Percentiles rank a stretch among this genome's conserved stretches.
Evolutionary conservation across 2,797 vertebrate genomes (phyloP).

Genomic region (Microctenopoma stevenorrisi): DNA sequence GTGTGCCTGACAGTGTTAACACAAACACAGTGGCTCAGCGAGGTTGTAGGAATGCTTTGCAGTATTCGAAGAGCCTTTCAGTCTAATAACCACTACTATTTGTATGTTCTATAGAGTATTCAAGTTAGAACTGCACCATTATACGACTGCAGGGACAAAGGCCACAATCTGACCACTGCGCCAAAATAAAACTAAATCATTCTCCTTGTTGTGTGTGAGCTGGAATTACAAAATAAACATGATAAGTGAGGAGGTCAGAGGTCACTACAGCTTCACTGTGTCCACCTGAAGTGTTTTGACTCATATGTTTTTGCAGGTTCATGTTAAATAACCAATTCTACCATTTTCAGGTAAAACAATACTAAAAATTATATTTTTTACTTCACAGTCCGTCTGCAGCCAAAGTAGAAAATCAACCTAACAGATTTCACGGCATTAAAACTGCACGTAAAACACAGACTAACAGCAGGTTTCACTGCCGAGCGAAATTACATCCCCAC

Average conservation of each 20-base stretch:
- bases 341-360: not conserved
- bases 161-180: not conserved
- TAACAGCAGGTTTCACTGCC: slow-evolving; percentile 18
- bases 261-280: not conserved
- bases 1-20: slow-evolving; percentile 37
- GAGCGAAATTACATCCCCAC: slow-evolving; percentile 12
- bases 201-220: too few species aligned
- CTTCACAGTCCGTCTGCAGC: not conserved
- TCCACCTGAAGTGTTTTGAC: not conserved
- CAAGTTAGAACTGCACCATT: not conserved
- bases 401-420: not conserved
- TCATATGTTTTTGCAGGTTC: not conserved
- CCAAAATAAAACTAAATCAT: not conserved
- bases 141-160: not conserved
- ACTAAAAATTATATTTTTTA: rapidly evolving
- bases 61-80: slow-evolving; percentile 51
- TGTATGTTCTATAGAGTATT: slow-evolving; percentile 12
- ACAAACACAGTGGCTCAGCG: slow-evolving; percentile 40
- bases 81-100: slow-evolving; percentile 49
- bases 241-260: slow-evolving; percentile 18
- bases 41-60: slow-evolving; percentile 41
- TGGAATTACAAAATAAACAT: too few species aligned
- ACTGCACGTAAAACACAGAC: not conserved
- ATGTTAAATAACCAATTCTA: not conserved
- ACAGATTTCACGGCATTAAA: not conserved